phyloP scores from a whole-genome alignment of 2,113 vertebrate species.

The Cavia porcellus region DNA sequence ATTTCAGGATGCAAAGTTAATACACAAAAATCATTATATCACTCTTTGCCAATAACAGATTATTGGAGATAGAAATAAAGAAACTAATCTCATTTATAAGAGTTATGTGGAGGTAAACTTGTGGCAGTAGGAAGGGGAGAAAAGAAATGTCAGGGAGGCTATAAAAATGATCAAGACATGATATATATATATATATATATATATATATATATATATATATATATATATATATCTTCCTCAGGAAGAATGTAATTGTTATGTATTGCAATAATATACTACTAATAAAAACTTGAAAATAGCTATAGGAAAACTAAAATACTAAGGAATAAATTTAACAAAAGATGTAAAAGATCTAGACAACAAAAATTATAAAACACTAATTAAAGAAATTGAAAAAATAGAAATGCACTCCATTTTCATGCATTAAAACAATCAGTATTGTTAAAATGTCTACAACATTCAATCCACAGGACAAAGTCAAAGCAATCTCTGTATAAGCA shows the following conservation, averaged over 20 bases:
- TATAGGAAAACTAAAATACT: neutral
- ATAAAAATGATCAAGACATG: neutral
- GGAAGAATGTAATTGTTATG: neutral
- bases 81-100: neutral
- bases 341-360: neutral
- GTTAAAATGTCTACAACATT: neutral
- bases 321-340: neutral
- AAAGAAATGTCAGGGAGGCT: rapidly evolving
- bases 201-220: too few species aligned
- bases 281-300: neutral
- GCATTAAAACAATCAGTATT: neutral
- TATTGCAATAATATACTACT: neutral
- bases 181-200: neutral
- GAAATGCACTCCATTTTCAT: neutral
- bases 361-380: neutral
- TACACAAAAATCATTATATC: neutral
- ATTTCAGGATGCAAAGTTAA: neutral
- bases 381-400: neutral
- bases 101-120: neutral
- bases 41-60: too few species aligned
- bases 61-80: neutral
- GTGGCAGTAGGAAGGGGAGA: neutral
- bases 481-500: neutral
- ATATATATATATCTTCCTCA: too few species aligned
- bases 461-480: neutral